Evolutionary conservation across 2,888 invertebrate species (phyloP), one percentile per base, ranked within the genome.

Genomic region (Tenthredo scrophulariae): DNA sequence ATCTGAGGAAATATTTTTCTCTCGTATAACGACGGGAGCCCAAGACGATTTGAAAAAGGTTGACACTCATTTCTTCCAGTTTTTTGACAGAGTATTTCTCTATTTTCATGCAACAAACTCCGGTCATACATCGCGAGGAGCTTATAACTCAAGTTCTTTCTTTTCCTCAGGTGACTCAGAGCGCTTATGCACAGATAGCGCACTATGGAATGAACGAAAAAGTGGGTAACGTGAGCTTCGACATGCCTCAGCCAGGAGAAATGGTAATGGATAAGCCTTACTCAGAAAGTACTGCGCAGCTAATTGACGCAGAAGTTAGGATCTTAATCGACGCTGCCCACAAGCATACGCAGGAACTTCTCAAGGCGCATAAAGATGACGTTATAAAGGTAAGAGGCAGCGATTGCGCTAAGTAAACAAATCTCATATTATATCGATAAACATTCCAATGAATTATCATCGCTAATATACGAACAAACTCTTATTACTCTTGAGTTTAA

Each of bases 201-300:
- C 98, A 98, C 90, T 99, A 97, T 91, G 99, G 99, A 87, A 99
- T 99, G 99, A 99, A 98, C 91, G 96, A 97, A 37, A 98, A 98
- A 94, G 97, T 99, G 0, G 99, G 99, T 0, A 98, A 99, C 91
- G 96, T 99, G 0, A 99, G 99, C 77, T 99, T 99, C 91, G 98
- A 99, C 92, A 96, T 98, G 95, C 98, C 98, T 0, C 97, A 97
- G 89, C 97, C 97, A 0, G 99, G 99, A 0, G 99, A 99, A 90
- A 97, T 98, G 95, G 96, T 96, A 1, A 94, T 98, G 86, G 98
- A 98, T 88, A 99, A 99, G 93, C 99, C 99, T 0, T 99, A 99
- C 93, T 99, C 99, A 0, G 99, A 99, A 94, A 96, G 97, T 90
- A 99, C 99, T 0, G 99, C 99, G 0, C 98, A 98, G 92, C 91